Base-by-base conservation (phyloP, 2,888 invertebrate species). In the Listrodromus nycthemerus region DNA sequence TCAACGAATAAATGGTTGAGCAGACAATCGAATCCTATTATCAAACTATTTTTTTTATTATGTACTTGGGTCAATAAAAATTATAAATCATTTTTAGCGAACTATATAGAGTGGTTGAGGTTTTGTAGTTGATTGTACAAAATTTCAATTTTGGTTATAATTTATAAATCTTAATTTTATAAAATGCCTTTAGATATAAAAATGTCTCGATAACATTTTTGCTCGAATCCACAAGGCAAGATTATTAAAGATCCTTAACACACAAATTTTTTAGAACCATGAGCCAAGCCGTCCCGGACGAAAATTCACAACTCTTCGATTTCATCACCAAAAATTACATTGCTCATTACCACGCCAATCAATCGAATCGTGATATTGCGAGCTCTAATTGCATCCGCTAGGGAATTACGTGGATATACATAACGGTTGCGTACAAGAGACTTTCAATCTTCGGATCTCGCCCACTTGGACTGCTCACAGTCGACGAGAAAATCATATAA, bases 381-480 rank as follows among this genome's bases (percentile, higher is more conserved):
- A 58, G 66, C 24, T 65, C 37, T 58, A 71, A 82, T 82, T 71
- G 76, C 55, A 27, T 82, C 66, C 66, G 77, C 77, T 24, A 70
- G 70, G 48, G 55, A 77, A 81, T 76, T 58, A 58, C 37, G 66
- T 37, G 58, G 16, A 55, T n/a, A 45, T 63, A 50, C 19, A 30
- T 8, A 24, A 21, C 41, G 16, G 16, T 24, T 71, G 55, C 55
- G 37, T 27, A 16, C 21, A 24, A 24, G 41, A 37, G 58, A 55
- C 71, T 30, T 71, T 71, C 58, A 58, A 71, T 61, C 41, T 33
- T 71, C 19, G 41, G 50, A 33, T 8, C 41, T 78, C 37, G 63
- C 63, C 48, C 63, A 61, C 45, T 33, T 16, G 41, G 41, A 75
- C 48, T 16, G 8, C 30, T 1, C 21, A 8, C n/a, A 10, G 41